A percentile compares a stretch with the other conserved stretches of the same genome.
Evolutionary conservation across 1,140 invertebrate species (phyloP).

Genomic region (Diorhabda sublineata): DNA sequence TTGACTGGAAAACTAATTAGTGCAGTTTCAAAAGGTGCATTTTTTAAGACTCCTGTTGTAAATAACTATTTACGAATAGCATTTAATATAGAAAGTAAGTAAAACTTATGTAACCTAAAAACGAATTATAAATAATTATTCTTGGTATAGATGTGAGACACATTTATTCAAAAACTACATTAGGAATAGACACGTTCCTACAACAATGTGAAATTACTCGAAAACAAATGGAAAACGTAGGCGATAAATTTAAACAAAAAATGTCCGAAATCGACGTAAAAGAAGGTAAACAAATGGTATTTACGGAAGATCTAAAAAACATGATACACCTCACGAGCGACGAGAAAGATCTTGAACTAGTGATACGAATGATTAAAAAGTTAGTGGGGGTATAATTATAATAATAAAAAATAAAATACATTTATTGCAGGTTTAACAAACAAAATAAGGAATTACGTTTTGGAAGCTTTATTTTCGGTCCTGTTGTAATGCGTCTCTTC

Average conservation of each 20-base stretch:
- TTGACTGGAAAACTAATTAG: too few relatives aligned
- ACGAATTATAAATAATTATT: not conserved
- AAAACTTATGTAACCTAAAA: not conserved
- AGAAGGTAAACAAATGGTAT: constrained; percentile 61
- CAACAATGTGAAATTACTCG: constrained; percentile 51
- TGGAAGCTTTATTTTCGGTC: constrained; percentile 76
- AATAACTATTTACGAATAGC: not conserved
- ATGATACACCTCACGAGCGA: constrained; percentile 66
- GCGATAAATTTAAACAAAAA: constrained; percentile 62
- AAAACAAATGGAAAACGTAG: constrained; percentile 56
- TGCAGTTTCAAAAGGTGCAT: not conserved
- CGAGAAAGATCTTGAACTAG: constrained; percentile 59
- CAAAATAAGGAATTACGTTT: constrained; percentile 70
- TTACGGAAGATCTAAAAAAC: constrained; percentile 81
- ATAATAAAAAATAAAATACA: not conserved
- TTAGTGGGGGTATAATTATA: constrained; percentile 32
- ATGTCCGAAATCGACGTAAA: constrained; percentile 59
- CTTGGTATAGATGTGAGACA: constrained; percentile 15
- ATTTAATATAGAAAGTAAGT: not conserved
- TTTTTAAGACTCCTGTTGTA: not conserved
- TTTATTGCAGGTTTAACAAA: constrained; percentile 58
- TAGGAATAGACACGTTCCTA: constrained; percentile 60
- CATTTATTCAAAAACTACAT: constrained; percentile 52
- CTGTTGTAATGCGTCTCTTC: constrained; percentile 76
- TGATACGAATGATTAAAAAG: constrained; percentile 65